Percentiles rank a stretch among this genome's conserved stretches.
These are phyloP conservation scores for Heliconius aoede DNA, from an alignment of 2,888 invertebrate species.

Conservation along the genomic window DNA sequence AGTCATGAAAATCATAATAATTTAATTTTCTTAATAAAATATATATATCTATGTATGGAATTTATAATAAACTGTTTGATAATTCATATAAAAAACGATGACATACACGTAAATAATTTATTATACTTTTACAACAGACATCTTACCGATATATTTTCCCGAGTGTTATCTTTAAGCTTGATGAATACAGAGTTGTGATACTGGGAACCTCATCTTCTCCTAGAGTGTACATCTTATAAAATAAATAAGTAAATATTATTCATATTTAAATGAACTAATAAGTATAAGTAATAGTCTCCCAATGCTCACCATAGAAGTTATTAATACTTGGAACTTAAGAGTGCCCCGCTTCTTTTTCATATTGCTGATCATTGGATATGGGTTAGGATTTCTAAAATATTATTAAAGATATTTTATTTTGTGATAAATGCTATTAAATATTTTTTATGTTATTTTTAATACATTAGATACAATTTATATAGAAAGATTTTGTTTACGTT, in stretches of 20 bases:
- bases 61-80: background rate
- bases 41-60: background rate
- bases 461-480: background rate
- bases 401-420: background rate
- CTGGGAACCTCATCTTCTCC: constrained; percentile 88
- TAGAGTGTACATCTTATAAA: constrained; percentile 83
- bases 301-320: constrained; percentile 76
- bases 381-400: constrained; percentile 64
- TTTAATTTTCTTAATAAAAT: no score
- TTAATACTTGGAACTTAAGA: constrained; percentile 75
- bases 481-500: background rate
- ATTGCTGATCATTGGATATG: constrained; percentile 81
- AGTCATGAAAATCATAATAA: no score
- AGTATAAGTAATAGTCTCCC: background rate
- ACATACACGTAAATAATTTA: background rate
- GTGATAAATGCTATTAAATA: no score
- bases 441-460: background rate
- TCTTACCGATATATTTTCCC: constrained; percentile 65
- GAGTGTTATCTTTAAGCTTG: constrained; percentile 79
- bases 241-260: background rate
- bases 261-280: background rate
- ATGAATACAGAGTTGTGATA: constrained; percentile 85
- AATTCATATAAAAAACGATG: background rate
- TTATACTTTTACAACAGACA: no score
- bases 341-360: constrained; percentile 76